These are phyloP conservation scores for Labia minor DNA, from an alignment of 2,888 invertebrate species.

Conservation along the genomic window DNA sequence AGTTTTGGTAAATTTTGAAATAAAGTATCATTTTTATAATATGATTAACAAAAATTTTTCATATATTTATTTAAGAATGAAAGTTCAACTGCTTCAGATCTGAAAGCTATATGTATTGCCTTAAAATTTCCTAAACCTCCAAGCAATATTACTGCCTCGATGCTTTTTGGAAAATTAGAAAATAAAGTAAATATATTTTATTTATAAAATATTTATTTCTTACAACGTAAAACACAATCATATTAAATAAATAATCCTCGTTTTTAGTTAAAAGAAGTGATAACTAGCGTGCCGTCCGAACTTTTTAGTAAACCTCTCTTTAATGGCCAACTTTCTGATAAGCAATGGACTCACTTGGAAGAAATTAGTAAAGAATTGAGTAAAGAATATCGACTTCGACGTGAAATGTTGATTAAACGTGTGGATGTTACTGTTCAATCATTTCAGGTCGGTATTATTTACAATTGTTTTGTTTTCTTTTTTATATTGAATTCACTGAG, in stretches of 20 bases:
- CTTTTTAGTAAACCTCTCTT: conserved; percentile 68
- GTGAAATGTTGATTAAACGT: conserved; percentile 80
- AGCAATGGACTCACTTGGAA: conserved; percentile 72
- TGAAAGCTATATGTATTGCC: conserved; percentile 67
- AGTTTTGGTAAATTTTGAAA: conserved; percentile 48
- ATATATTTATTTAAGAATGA: conserved; percentile 53
- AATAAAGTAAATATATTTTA: conserved; percentile 40
- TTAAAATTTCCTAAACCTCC: conserved; percentile 81
- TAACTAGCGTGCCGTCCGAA: conserved; percentile 38
- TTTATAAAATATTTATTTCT: background rate
- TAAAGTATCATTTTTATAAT: conserved; percentile 19
- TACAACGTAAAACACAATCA: background rate
- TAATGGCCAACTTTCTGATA: conserved; percentile 54
- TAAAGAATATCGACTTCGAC: conserved; percentile 68
- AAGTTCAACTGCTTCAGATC: conserved; percentile 64
- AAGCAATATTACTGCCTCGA: conserved; percentile 61
- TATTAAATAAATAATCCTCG: background rate
- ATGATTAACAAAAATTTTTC: conserved; percentile 1
- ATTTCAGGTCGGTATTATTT: conserved; percentile 76
- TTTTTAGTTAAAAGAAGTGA: conserved; percentile 33
- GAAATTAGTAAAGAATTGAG: conserved; percentile 59
- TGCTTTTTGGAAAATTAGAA: conserved; percentile 67
- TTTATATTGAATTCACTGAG: too few relatives aligned
- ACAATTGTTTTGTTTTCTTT: too few relatives aligned
- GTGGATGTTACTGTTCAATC: conserved; percentile 94